A percentile compares a stretch with the other conserved stretches of the same genome.
These are phyloP conservation scores for Mesocentrotus franciscanus DNA, from an alignment of 53 echinoderm and acorn worm genomes.

Conservation along the genomic window DNA sequence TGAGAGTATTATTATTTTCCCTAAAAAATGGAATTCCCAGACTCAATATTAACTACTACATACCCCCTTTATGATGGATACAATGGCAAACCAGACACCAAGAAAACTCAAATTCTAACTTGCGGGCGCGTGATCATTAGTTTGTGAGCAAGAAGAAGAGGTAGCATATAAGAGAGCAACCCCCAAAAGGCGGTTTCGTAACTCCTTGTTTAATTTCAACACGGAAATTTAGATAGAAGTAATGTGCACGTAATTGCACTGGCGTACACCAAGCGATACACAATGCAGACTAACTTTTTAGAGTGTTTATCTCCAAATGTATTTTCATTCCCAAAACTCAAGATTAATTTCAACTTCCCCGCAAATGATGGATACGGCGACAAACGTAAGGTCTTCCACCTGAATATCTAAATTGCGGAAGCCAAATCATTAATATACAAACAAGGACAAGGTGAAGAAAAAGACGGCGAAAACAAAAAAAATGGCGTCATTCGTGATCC, in stretches of 20 bases:
- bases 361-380: neutral
- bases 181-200: too few relatives aligned
- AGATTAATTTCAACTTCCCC: neutral
- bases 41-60: neutral
- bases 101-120: too few relatives aligned
- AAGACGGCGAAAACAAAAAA: neutral
- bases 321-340: neutral
- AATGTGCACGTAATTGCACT: neutral
- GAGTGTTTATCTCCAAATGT: neutral
- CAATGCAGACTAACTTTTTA: neutral
- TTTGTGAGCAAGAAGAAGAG: too few relatives aligned
- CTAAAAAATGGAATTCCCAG: neutral
- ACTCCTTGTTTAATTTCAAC: too few relatives aligned
- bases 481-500: neutral
- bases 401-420: slow-evolving; percentile 17
- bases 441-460: neutral
- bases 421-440: neutral
- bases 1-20: neutral
- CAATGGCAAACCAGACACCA: too few relatives aligned
- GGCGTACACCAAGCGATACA: neutral
- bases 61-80: too few relatives aligned
- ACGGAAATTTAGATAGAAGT: too few relatives aligned
- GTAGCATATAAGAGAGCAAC: too few relatives aligned
- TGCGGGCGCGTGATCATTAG: too few relatives aligned
- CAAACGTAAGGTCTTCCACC: neutral